A percentile compares a stretch with the other conserved stretches of the same genome.
Evolutionary conservation across 2,888 invertebrate species (phyloP).

Genomic region (Drosophila nr. fundita): DNA sequence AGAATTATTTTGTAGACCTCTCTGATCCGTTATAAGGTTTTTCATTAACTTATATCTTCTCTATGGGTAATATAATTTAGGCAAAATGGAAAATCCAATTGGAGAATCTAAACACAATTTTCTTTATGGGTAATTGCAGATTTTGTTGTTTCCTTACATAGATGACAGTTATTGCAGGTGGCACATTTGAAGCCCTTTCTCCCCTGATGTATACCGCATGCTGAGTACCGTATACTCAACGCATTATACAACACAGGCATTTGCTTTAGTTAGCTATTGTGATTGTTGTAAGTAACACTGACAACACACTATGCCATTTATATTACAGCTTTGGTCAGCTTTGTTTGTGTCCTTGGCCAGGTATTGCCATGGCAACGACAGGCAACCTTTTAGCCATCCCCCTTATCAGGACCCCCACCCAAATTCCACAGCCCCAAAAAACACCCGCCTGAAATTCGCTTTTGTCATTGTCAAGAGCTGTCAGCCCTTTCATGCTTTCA

Average conservation of each 20-base stretch:
- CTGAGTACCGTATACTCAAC: not conserved
- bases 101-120: not conserved
- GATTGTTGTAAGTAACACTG: constrained; percentile 26
- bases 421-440: not conserved
- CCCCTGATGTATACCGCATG: not conserved
- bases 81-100: not conserved
- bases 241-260: constrained; percentile 22
- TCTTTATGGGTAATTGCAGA: not conserved
- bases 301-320: constrained; percentile 46
- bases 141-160: not conserved
- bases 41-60: not conserved
- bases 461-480: constrained; percentile 63
- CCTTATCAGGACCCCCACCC: not conserved
- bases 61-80: not conserved
- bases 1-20: not conserved
- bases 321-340: constrained; percentile 58
- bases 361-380: constrained; percentile 9
- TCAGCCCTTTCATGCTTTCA: constrained; percentile 52
- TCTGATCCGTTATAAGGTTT: not conserved
- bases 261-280: constrained; percentile 28
- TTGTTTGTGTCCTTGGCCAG: constrained; percentile 31
- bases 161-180: constrained; percentile 1
- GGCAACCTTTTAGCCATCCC: constrained; percentile 9
- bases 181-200: not conserved
- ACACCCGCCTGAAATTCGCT: constrained; percentile 24